Evolutionary conservation across 92 coral and sea anemone species (phyloP).

Genomic region (Chrysogorgia sp.): DNA sequence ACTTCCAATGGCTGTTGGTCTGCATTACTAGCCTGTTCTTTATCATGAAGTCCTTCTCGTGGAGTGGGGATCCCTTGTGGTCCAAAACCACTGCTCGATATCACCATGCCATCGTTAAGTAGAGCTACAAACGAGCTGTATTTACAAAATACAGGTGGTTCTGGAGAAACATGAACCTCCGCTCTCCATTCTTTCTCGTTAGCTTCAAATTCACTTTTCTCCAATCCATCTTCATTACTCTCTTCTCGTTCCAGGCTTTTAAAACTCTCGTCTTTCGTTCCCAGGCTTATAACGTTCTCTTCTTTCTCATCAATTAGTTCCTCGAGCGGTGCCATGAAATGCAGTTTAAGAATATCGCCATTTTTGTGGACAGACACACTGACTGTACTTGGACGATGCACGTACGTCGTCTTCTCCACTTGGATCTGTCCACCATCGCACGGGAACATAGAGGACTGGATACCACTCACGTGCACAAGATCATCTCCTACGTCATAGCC

Average conservation of each 20-base stretch:
- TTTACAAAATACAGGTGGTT: conserved; percentile 63
- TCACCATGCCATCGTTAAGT: conserved; percentile 91
- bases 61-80: conserved; percentile 65
- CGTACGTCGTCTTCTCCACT: conserved; percentile 72
- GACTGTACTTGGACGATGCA: conserved; percentile 76
- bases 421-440: conserved; percentile 91
- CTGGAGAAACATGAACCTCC: conserved; percentile 22
- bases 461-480: conserved; percentile 88
- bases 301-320: conserved; percentile 58
- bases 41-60: conserved; percentile 50
- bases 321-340: conserved; percentile 83
- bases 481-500: conserved; percentile 98
- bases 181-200: conserved; percentile 55
- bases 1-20: conserved; percentile 66
- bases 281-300: background rate
- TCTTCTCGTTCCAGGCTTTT: background rate
- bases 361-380: conserved; percentile 84
- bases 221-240: conserved; percentile 66
- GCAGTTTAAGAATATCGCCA: conserved; percentile 82
- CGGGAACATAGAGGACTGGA: conserved; percentile 87
- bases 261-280: background rate
- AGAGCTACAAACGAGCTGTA: conserved; percentile 91
- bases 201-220: conserved; percentile 81
- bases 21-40: conserved; percentile 16
- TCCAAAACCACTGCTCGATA: conserved; percentile 89